Evolutionary conservation across 2,797 vertebrate species (phyloP).

Genomic region (Lithobates pipiens): DNA sequence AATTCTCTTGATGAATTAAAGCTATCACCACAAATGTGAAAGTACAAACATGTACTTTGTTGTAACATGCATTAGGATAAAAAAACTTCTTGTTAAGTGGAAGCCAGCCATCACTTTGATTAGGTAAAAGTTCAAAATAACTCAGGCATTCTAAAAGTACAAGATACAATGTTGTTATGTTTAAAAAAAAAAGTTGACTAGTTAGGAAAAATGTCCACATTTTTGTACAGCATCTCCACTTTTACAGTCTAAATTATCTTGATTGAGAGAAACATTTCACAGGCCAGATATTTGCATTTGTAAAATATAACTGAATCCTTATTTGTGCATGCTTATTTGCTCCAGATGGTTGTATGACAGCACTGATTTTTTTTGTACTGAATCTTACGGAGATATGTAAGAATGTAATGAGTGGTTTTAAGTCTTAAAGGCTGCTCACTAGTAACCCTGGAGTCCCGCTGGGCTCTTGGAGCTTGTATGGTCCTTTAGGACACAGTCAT

Average conservation of each 20-base stretch:
- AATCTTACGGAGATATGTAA: no score
- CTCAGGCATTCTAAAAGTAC: not conserved
- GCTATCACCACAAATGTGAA: conserved; percentile 41
- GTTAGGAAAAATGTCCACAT: not conserved
- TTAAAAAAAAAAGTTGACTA: not conserved
- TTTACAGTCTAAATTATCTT: not conserved
- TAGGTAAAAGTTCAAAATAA: conserved; percentile 2
- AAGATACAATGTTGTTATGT: not conserved
- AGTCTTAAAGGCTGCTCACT: no score
- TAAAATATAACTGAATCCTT: not conserved
- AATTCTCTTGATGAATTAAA: conserved; percentile 45
- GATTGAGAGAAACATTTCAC: not conserved
- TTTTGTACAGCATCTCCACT: not conserved
- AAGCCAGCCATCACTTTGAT: not conserved
- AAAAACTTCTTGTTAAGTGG: conserved; percentile 24
- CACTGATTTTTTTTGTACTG: no score
- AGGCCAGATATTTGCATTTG: not conserved
- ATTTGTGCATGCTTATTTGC: not conserved
- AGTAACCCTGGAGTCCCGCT: no score
- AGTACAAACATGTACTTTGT: conserved; percentile 42
- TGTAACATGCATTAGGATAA: conserved; percentile 10
- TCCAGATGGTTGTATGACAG: not conserved
- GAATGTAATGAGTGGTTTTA: no score
- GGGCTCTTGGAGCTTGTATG: no score
- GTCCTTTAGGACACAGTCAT: no score